Percentiles rank a stretch among this genome's conserved stretches.
Conservation (phyloP, 2,888 invertebrate species). For the Cosmia trapezina region DNA sequence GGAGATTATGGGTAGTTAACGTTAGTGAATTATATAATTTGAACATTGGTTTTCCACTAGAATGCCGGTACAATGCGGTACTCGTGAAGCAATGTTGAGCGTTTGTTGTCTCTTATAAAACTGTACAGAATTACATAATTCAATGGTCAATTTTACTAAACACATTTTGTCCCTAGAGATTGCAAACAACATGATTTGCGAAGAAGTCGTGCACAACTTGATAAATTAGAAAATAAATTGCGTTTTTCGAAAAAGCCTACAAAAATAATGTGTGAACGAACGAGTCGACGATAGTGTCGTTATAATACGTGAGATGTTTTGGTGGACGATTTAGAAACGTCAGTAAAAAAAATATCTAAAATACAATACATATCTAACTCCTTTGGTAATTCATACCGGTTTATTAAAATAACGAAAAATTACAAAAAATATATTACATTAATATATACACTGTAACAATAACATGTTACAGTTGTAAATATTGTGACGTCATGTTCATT, state of each 20-base stretch:
- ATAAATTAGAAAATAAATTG: conserved; percentile 70
- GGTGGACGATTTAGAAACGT: conserved; percentile 60
- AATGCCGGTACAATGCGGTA: conserved; percentile 60
- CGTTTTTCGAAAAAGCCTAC: conserved; percentile 70
- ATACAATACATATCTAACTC: conserved; percentile 87
- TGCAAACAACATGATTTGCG: conserved; percentile 71
- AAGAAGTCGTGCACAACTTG: conserved; percentile 66
- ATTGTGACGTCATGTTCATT: conserved; percentile 71
- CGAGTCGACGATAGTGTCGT: conserved; percentile 43
- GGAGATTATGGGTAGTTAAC: conserved; percentile 43
- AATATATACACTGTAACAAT: conserved; percentile 79
- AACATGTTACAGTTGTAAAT: conserved; percentile 74
- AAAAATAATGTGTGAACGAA: conserved; percentile 73
- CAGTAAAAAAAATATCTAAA: conserved; percentile 82
- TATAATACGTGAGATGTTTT: conserved; percentile 60
- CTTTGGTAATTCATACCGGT: conserved; percentile 90
- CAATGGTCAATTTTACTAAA: conserved; percentile 77
- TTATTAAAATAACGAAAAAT: conserved; percentile 81
- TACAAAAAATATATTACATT: conserved; percentile 78
- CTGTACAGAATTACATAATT: conserved; percentile 73
- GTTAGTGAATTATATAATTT: conserved; percentile 54
- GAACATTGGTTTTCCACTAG: conserved; percentile 59
- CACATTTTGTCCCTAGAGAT: conserved; percentile 77
- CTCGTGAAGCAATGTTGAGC: conserved; percentile 69
- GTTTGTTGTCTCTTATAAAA: conserved; percentile 83